Evolutionary conservation across 2,888 invertebrate genomes (phyloP), one percentile per base, ranked within the genome.

Genomic region (Anoplius nigerrimus): DNA sequence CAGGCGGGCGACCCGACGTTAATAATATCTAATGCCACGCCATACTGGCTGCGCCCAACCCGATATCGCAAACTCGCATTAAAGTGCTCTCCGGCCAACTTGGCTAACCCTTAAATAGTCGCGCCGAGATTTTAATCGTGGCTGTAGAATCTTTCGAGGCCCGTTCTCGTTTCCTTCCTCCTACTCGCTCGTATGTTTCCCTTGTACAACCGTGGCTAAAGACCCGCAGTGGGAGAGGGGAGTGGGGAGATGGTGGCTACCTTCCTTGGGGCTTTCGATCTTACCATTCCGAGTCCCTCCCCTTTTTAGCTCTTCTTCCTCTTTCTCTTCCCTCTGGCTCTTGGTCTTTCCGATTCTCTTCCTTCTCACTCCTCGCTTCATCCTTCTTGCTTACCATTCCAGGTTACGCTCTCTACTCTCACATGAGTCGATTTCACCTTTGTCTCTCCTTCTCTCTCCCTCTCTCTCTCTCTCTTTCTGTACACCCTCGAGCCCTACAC

Each of bases 41-140:
- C 62, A 24, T 11, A 21, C 22, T 18, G 58, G 22, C 58, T 22
- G 46, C 58, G 58, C 43, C 43, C 21, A 59, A 15, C 48, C 48
- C 63, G 61, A 59, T 73, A 72, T 77, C 66, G 69, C 70, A 52
- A 22, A 66, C 67, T 48, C 48, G 63, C 65, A 62, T 73, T 76
- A 73, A 66, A 72, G 71, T 70, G 73, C 60, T 60, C 62, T 57
- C 62, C 55, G 22, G 22, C 16, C 51, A 42, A 57, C 58, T 24
- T 22, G 46, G 58, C 58, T 58, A 24, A 20, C 45, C 59, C 34
- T 59, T 63, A 54, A 55, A 67, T 53, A 46, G 53, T 63, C 65
- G 46, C 46, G 48, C 43, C 68, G 71, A 79, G 76, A 79, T 79
- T 75, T 77, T 77, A 76, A 79, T 79, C 76, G 73, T 55, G 63